Conservation (phyloP, 92 coral and sea anemone genomes). For the Hydrozoanthus gracilis region DNA sequence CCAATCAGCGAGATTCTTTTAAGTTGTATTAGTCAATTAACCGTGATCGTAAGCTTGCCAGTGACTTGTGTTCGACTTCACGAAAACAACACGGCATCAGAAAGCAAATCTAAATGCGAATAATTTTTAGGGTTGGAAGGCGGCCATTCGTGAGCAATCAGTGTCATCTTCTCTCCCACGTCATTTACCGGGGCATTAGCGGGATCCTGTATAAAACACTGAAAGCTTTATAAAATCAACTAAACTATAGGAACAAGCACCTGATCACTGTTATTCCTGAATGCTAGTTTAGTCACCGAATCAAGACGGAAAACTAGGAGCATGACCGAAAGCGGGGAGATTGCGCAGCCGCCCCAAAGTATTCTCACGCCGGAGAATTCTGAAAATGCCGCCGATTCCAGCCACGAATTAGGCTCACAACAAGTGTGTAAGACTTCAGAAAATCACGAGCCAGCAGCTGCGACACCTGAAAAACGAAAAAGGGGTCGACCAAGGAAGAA, state of each 20-base stretch:
- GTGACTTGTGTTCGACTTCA: conserved; percentile 71
- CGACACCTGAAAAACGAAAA: conserved; percentile 75
- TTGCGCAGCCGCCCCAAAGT: conserved; percentile 22
- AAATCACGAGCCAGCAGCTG: conserved; percentile 53
- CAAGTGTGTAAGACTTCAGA: conserved; percentile 60
- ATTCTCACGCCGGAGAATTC: conserved; percentile 38
- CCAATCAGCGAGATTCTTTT: conserved; percentile 70
- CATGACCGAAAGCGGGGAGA: conserved; percentile 37
- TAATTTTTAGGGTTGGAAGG: conserved; percentile 56
- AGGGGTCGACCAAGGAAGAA: conserved; percentile 82
- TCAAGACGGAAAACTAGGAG: conserved; percentile 40
- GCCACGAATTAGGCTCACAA: conserved; percentile 49
- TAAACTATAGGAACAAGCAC: conserved; percentile 29
- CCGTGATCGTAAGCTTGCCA: conserved; percentile 74
- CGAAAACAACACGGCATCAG: conserved; percentile 79
- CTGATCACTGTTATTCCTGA: conserved; percentile 14
- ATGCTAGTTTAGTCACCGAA: conserved; percentile 9
- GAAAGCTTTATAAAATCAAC: conserved; percentile 35
- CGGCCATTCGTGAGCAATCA: conserved; percentile 16
- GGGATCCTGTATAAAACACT: conserved; percentile 29
- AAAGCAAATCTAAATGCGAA: conserved; percentile 64
- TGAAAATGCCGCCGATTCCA: conserved; percentile 24
- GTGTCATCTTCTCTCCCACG: conserved; percentile 68
- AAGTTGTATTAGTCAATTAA: conserved; percentile 84
- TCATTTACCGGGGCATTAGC: conserved; percentile 55